Conservation (phyloP, 2,113 vertebrate species). For the Excalfactoria chinensis region DNA sequence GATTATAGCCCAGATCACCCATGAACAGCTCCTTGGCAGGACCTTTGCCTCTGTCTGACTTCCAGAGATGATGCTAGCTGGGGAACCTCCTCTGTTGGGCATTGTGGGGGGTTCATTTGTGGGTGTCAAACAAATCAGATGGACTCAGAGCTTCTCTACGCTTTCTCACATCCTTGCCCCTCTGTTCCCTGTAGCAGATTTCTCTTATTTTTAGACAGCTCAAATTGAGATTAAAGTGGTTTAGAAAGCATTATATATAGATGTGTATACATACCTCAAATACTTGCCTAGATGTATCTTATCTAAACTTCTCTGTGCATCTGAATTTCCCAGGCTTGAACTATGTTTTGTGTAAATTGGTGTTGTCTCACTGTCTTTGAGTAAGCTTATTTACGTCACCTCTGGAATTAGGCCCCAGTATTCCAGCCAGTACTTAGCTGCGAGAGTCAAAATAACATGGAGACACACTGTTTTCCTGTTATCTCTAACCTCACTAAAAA, state of each 20-base stretch:
- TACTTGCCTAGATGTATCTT: conserved; percentile 61
- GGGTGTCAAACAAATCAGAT: background rate
- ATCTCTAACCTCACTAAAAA: conserved; percentile 49
- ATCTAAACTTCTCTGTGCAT: conserved; percentile 38
- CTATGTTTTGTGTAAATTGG: conserved; percentile 35
- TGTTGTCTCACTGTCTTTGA: conserved; percentile 53
- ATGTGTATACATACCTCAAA: conserved; percentile 57
- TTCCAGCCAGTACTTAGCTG: conserved; percentile 38
- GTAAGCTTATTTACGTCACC: conserved; percentile 57
- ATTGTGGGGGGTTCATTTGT: background rate
- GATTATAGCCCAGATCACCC: background rate
- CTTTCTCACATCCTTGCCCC: background rate
- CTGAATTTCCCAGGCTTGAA: conserved; percentile 59
- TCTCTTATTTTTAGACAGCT: conserved; percentile 8
- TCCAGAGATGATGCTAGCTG: background rate
- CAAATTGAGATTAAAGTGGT: conserved; percentile 23
- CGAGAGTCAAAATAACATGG: conserved; percentile 51
- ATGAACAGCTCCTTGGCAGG: background rate
- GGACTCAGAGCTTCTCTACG: background rate
- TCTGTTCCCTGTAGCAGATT: background rate
- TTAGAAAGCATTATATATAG: conserved; percentile 60
- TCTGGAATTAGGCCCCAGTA: conserved; percentile 49
- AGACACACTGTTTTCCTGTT: conserved; percentile 36
- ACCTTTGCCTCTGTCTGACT: background rate
- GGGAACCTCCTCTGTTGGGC: background rate